These are phyloP conservation scores for Tetraodon nigroviridis DNA, from an alignment of 2,113 vertebrate genomes.

Conservation along the genomic window DNA sequence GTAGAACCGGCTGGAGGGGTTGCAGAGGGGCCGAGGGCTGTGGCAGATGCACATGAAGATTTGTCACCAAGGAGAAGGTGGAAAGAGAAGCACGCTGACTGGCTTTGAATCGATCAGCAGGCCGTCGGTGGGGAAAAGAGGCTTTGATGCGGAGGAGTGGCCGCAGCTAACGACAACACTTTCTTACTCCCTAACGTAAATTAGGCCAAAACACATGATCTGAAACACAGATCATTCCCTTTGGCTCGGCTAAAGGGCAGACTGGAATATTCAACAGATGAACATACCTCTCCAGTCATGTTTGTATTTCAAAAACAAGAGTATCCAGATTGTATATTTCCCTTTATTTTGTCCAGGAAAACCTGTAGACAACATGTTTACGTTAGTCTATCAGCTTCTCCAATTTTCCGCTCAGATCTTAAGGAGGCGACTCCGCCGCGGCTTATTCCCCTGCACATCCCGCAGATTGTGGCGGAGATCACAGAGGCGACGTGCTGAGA, in stretches of 20 bases:
- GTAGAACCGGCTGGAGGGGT: not conserved
- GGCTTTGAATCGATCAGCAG: conserved; percentile 48
- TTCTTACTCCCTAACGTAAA: conserved; percentile 28
- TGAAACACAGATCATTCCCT: too few relatives aligned
- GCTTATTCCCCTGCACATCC: conserved; percentile 4
- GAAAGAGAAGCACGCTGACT: conserved; percentile 22
- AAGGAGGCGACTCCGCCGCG: not conserved
- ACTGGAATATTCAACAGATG: too few relatives aligned
- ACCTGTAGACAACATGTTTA: not conserved
- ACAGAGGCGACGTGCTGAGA: conserved; percentile 2
- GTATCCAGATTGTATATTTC: not conserved
- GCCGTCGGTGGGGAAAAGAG: conserved; percentile 43
- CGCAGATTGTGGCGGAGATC: conserved; percentile 3
- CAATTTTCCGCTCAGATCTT: not conserved
- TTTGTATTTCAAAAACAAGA: too few relatives aligned
- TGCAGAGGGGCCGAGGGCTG: conserved; percentile 29
- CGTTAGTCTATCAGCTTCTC: not conserved
- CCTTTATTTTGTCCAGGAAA: conserved; percentile 1
- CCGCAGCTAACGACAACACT: conserved; percentile 10
- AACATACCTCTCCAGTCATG: too few relatives aligned
- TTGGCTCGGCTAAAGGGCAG: too few relatives aligned
- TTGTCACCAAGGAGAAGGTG: conserved; percentile 43
- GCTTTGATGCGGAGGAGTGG: conserved; percentile 43
- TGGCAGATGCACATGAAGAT: conserved; percentile 60
- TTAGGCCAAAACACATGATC: too few relatives aligned